Base-by-base conservation (phyloP, 2,113 vertebrate genomes). In the Ictidomys tridecemlineatus region DNA sequence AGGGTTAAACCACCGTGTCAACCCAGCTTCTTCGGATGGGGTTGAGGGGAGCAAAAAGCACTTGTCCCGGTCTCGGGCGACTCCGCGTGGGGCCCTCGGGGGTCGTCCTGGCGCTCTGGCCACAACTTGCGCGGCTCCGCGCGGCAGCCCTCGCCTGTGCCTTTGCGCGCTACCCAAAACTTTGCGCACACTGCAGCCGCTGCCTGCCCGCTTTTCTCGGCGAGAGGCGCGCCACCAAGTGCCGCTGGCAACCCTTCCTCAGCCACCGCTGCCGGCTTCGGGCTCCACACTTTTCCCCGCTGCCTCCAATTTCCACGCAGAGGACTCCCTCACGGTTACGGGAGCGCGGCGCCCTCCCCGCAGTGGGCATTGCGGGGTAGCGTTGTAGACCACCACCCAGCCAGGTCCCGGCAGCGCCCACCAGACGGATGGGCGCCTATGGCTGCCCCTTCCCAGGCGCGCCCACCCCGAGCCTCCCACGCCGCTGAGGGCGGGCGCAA, bases 121-220 rank as follows among this genome's bases (percentile, higher is more conserved):
- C 83, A 74, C 96, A 97, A 98, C 96, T 97, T 97, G 93, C 65
- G 32, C 32, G 42, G 72, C 80, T 87, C 48, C 17, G 88, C 80
- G 73, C 74, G 0, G 70, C 11, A 53, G 96, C 97, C 96, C 91
- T 74, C 0, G 63, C 89, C 77, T 30, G 96, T 85, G 92, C 89
- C 97, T 97, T 89, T 56, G 96, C 93, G 97, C 97, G 96, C 95
- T 91, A 89, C 97, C 97, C 93, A 96, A 98, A 98, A 98, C 97
- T 98, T 98, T 98, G 97, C 95, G 96, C 97, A 79, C 97, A 86
- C 95, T n/a, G 97, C 96, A 89, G 92, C 95, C 78, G 48, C 91
- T 37, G 72, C 89, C 94, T 56, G 87, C 65, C 39, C 1, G 88
- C 80, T 86, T 30, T 82, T 70, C 58, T 24, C 80, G 11, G 85